These are phyloP conservation scores for Hylomyscus alleni DNA, from an alignment of 2,797 vertebrate species.

Conservation along the genomic window DNA sequence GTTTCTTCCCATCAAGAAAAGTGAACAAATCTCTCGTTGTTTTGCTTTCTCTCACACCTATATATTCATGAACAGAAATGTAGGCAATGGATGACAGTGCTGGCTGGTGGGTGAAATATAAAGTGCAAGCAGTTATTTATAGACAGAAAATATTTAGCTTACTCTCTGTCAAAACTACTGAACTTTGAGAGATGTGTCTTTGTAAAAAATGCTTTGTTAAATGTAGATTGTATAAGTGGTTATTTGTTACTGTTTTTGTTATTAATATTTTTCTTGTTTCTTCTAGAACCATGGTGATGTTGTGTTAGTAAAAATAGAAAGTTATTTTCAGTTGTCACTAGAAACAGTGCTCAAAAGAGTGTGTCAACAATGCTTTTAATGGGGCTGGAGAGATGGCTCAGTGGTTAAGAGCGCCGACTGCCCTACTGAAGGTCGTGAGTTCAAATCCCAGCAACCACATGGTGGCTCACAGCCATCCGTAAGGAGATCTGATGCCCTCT, in stretches of 20 bases:
- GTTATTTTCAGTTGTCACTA: conserved; percentile 19
- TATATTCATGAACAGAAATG: not conserved
- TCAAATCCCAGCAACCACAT: too few relatives aligned
- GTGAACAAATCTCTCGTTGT: not conserved
- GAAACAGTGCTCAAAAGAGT: not conserved
- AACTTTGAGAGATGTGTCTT: not conserved
- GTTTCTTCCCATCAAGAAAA: not conserved
- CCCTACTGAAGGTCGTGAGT: too few relatives aligned
- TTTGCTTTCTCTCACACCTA: not conserved
- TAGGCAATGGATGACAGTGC: not conserved
- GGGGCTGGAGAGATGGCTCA: too few relatives aligned
- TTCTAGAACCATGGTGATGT: not conserved
- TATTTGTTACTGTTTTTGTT: conserved; percentile 39
- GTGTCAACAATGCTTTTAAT: conserved; percentile 9
- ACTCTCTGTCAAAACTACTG: not conserved
- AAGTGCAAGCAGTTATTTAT: not conserved
- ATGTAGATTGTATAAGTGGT: not conserved
- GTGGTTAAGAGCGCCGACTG: too few relatives aligned
- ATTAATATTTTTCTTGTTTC: conserved; percentile 39
- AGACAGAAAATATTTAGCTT: not conserved
- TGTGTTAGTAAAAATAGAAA: conserved; percentile 23
- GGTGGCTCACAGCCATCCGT: too few relatives aligned
- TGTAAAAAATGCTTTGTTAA: not conserved
- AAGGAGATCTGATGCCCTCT: too few relatives aligned
- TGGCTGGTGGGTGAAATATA: not conserved